These are phyloP conservation scores for Nymphalis polychloros DNA, from an alignment of 2,888 invertebrate species.

Conservation along the genomic window DNA sequence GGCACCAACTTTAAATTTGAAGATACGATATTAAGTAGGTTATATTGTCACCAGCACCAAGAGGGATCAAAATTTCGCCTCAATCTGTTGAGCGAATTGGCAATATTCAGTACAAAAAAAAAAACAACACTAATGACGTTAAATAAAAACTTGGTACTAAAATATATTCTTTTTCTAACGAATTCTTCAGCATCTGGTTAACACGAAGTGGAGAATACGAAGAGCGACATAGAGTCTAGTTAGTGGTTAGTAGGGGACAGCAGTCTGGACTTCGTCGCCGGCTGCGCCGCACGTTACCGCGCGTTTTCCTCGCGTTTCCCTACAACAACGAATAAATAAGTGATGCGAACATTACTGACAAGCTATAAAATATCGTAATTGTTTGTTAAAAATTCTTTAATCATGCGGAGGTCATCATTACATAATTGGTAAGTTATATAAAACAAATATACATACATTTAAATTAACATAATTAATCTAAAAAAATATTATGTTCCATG, in stretches of 20 bases:
- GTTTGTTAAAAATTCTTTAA: neutral
- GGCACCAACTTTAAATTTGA: too few relatives aligned
- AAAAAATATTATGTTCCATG: too few relatives aligned
- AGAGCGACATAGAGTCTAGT: constrained; percentile 22
- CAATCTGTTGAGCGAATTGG: too few relatives aligned
- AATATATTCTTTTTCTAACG: neutral
- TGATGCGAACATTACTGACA: constrained; percentile 29
- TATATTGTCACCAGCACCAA: too few relatives aligned
- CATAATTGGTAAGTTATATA: neutral
- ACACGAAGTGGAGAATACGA: constrained; percentile 6
- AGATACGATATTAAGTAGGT: too few relatives aligned
- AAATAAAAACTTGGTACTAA: neutral
- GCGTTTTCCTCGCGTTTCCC: constrained; percentile 21
- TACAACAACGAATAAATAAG: constrained; percentile 31
- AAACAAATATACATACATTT: too few relatives aligned
- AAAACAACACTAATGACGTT: too few relatives aligned
- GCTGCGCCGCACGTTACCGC: constrained; percentile 36
- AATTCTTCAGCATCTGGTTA: neutral
- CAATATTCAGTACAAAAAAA: too few relatives aligned
- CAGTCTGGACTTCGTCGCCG: constrained; percentile 40
- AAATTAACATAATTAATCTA: too few relatives aligned
- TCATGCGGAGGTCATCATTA: constrained; percentile 11
- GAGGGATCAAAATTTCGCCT: too few relatives aligned
- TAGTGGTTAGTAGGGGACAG: constrained; percentile 31
- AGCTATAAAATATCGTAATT: neutral